Evolutionary conservation across 2,113 vertebrate species (phyloP).

Genomic region (Rhinichthys klamathensis): DNA sequence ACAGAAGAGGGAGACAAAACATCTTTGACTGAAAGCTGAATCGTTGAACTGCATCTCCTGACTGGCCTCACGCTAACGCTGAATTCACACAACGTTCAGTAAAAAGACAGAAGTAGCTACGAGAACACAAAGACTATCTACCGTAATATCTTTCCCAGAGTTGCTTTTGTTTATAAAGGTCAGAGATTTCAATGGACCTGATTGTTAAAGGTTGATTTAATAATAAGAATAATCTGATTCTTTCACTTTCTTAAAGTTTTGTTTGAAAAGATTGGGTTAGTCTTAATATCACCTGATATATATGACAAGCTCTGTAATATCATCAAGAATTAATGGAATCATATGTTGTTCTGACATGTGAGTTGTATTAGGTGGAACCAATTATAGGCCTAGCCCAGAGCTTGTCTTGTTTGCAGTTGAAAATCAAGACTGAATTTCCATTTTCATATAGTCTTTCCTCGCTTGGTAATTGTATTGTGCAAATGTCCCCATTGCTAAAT

Average conservation of each 20-base stretch:
- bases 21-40: not conserved
- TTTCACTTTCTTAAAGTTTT: not conserved
- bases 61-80: not conserved
- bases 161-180: conserved; percentile 8
- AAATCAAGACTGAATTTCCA: not conserved
- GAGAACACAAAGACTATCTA: not conserved
- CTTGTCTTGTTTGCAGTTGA: not conserved
- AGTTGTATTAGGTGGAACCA: not conserved
- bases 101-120: not conserved
- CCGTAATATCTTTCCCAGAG: not conserved
- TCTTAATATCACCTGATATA: not conserved
- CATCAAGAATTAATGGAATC: not conserved
- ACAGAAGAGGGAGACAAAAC: conserved; percentile 30
- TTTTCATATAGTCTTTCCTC: too few species aligned
- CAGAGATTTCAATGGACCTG: not conserved
- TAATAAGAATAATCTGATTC: not conserved
- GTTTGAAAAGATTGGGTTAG: not conserved
- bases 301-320: not conserved
- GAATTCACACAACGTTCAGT: not conserved
- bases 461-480: not conserved
- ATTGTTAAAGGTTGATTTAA: not conserved
- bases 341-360: not conserved
- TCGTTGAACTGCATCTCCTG: too few species aligned
- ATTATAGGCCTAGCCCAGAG: not conserved
- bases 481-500: not conserved